Conservation (phyloP, 1,140 invertebrate genomes). For the Ceratosolen solmsi region DNA sequence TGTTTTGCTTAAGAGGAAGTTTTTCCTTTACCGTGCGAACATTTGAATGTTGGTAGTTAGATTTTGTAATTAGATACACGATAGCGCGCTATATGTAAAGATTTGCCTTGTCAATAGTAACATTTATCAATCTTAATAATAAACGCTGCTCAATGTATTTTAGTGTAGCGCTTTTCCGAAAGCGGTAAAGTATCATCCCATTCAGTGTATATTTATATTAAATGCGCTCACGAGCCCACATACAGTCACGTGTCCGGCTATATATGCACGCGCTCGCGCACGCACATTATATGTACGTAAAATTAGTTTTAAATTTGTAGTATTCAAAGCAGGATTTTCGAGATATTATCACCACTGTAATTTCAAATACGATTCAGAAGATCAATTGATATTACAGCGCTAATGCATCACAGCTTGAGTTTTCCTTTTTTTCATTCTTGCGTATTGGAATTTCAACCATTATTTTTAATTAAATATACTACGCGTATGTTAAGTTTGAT, state of each 20-base stretch:
- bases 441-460: not conserved
- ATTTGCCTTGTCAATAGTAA: not conserved
- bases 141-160: not conserved
- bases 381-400: slow-evolving; percentile 11
- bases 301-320: slow-evolving; percentile 25
- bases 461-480: slow-evolving; percentile 17
- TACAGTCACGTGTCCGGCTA: not conserved
- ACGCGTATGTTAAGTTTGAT: slow-evolving; percentile 2
- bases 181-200: not conserved
- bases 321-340: slow-evolving; percentile 18
- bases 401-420: slow-evolving; percentile 1
- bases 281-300: not conserved
- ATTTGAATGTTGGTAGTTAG: not conserved
- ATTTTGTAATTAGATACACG: not conserved
- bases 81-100: not conserved
- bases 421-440: not conserved
- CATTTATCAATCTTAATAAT: not conserved
- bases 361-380: slow-evolving; percentile 10
- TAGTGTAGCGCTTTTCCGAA: not conserved
- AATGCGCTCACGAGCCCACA: not conserved
- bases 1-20: too few species aligned
- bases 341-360: slow-evolving; percentile 14
- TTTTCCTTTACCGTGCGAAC: too few species aligned
- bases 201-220: not conserved
- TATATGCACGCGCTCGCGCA: not conserved